Base-by-base conservation (phyloP, 1,140 invertebrate species). In the Diachasma alloeum region DNA sequence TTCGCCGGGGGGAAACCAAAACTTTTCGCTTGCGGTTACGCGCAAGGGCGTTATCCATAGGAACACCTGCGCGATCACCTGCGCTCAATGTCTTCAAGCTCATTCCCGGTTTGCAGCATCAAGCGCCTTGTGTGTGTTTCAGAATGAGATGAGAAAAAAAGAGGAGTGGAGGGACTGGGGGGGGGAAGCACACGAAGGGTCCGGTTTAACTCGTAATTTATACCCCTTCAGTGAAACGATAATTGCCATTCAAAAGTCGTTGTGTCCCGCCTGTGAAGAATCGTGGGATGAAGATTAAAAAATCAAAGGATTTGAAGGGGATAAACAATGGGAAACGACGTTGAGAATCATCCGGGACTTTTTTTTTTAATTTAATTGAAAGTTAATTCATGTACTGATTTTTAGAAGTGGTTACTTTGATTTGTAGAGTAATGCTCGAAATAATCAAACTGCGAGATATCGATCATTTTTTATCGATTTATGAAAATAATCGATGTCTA, bases 191-290 rank as follows among this genome's bases (percentile, higher is more conserved):
- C 22, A 46, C 19, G 59, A 63, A 63, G 59, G 59, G 59, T 46
- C 26, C 70, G 44, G 46, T 72, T 72, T 53, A 36, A 53, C 19
- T 72, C 31, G 70, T 72, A 72, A 72, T 72, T 72, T 72, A 72
- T 72, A 72, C 31, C 70, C 31, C 69, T 56, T 63, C 53, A 59
- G 69, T 71, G 42, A 46, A 46, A 72, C 70, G 70, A 72, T 72
- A 72, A 72, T 72, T 72, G 48, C 46, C 70, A 72, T 72, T 72
- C 70, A 72, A 15, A 72, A 72, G 70, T 72, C 48, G 69, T n/a
- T 71, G 69, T 71, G 39, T 48, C 44, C 42, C 42, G 59, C 42
- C 24, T 71, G 39, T 70, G 37, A 42, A 71, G 44, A 71, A 71
- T 42, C 36, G n/a, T 9, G 13, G 36, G 36, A 67, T 67, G 36